Evolutionary conservation across 2,113 vertebrate species (phyloP).

Genomic region (Xenus cinereus): DNA sequence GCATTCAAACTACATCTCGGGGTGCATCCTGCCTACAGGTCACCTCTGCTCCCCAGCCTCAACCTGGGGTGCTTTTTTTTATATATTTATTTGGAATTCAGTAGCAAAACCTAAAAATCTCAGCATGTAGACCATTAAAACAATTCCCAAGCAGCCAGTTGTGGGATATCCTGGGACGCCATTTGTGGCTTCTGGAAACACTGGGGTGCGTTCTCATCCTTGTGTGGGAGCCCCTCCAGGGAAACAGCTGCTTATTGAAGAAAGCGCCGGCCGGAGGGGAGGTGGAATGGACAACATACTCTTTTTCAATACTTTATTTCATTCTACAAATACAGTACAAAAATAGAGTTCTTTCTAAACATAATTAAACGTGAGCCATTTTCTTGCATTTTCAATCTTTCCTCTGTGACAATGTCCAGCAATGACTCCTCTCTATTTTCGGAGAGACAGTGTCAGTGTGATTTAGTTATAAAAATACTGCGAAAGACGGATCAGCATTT

Average conservation of each 20-base stretch:
- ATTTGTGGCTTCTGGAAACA: not conserved
- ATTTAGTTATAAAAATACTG: not conserved
- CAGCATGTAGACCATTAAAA: not conserved
- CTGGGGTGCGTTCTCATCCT: not conserved
- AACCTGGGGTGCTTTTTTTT: not conserved
- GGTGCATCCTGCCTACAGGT: not conserved
- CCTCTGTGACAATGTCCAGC: not conserved
- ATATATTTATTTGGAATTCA: not conserved
- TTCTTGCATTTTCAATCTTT: not conserved
- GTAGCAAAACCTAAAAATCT: not conserved
- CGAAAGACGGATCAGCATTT: not conserved
- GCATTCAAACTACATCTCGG: rapidly evolving
- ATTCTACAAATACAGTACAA: constrained; percentile 45
- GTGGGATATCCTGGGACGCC: not conserved
- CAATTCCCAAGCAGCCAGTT: not conserved
- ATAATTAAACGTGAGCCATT: constrained; percentile 1
- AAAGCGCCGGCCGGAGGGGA: too few species aligned
- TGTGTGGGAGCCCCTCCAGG: not conserved
- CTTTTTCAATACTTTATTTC: constrained; percentile 26
- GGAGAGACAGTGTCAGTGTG: not conserved
- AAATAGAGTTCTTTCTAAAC: constrained; percentile 43
- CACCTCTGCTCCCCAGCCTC: not conserved
- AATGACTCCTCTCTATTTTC: not conserved
- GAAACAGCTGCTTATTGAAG: not conserved
- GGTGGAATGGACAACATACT: not conserved